Evolutionary conservation across 1,140 invertebrate species (phyloP).

Genomic region (Scaptomyza montana): DNA sequence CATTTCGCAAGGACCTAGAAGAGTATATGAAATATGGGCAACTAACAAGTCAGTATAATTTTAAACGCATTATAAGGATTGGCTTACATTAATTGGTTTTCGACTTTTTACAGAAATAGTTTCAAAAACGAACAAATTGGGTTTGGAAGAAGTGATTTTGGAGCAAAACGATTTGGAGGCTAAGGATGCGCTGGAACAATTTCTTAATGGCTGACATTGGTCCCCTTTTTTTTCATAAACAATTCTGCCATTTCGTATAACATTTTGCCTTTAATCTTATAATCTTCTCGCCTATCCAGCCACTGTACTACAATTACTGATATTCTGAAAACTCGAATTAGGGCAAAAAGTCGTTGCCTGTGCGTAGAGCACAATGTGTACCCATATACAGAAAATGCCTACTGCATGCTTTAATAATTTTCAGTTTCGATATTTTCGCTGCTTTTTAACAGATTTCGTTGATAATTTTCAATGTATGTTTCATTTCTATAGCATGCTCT

Average conservation of each 20-base stretch:
- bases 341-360: too few species aligned
- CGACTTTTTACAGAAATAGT: conserved; percentile 48
- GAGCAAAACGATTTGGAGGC: conserved; percentile 83
- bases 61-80: background rate
- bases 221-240: background rate
- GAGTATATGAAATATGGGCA: conserved; percentile 87
- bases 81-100: background rate
- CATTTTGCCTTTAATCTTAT: background rate
- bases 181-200: conserved; percentile 85
- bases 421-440: too few species aligned
- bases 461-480: too few species aligned
- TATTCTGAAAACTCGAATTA: background rate
- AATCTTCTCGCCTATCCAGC: too few species aligned
- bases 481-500: too few species aligned
- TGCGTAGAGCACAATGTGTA: too few species aligned
- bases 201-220: conserved; percentile 84
- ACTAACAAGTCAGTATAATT: conserved; percentile 85
- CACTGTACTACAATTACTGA: background rate
- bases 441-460: too few species aligned
- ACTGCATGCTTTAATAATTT: too few species aligned
- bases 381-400: too few species aligned
- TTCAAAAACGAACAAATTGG: conserved; percentile 51
- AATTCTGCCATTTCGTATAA: conserved; percentile 35
- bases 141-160: conserved; percentile 85
- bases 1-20: conserved; percentile 87